Evolutionary conservation across 1,140 invertebrate genomes (phyloP), one percentile per base, ranked within the genome.

Genomic region (Hyles euphorbiae): DNA sequence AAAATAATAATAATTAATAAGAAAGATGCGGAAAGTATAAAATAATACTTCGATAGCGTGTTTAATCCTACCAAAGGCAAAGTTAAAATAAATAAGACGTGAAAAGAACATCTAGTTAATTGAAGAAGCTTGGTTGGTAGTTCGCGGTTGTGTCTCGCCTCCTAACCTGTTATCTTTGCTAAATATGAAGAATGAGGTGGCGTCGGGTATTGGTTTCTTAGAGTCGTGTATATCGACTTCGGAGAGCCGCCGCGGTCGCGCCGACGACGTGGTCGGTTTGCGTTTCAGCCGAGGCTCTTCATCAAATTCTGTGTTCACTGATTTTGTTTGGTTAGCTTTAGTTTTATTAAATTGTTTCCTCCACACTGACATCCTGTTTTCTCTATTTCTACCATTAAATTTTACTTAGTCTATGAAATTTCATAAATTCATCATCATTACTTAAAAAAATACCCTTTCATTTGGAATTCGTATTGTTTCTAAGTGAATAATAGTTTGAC

Each of bases 181-280:
- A 92, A 99, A 98, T 85, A 99, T 93, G 92, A 99, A 99, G 90
- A 99, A 97, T 55, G 98, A 96, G 77, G 94, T 94, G 69, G 94
- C 96, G 74, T 94, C 93, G 63, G 98, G 98, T 77, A 99, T 99
- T 50, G 98, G 97, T 90, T 97, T 96, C 84, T 94, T 94, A 90
- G 96, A 94, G 76, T 93, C 96, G 60, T 94, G 92, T 69, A 95
- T 95, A 88, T 95, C 96, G 72, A 97, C 92, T 87, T 98, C 97
- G 32, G 97, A 98, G 90, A 98, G 93, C 67, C 98, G 91, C 57
- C 97, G 91, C 57, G 98, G 98, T 74, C 97, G 92, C 72, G 92
- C 95, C 63, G 94, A 89, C 12, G 82, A 87, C n/a, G 84, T 87
- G 3, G 86, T 88, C 48, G 83, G 83, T 69, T 83, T 84, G 49